These are phyloP conservation scores for Sus cebifrons DNA, from an alignment of 2,797 vertebrate species.

Conservation along the genomic window DNA sequence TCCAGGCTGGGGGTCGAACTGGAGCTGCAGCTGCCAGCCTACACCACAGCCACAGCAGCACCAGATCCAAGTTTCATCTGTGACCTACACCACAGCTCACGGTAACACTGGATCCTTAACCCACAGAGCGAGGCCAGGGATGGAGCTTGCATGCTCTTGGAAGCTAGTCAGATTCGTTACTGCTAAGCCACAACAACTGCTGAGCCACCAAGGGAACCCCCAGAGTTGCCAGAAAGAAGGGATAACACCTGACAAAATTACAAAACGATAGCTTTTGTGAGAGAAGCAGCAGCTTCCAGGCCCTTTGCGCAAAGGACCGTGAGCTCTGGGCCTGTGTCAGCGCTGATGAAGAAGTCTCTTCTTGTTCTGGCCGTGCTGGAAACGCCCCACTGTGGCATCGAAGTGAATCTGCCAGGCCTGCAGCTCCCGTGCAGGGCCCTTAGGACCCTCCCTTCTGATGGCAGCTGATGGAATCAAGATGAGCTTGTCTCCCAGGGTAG, in stretches of 20 bases:
- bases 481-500: neutral
- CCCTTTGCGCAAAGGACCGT: neutral
- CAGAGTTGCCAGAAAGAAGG: conserved; percentile 18
- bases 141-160: too few species aligned
- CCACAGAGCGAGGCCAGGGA: too few species aligned
- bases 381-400: neutral
- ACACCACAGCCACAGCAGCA: too few species aligned
- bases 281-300: neutral
- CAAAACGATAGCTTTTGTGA: neutral
- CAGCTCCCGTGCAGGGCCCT: neutral
- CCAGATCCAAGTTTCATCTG: too few species aligned
- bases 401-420: neutral
- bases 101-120: too few species aligned
- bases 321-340: neutral
- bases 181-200: too few species aligned
- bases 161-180: too few species aligned
- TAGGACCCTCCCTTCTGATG: neutral
- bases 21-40: too few species aligned
- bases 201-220: too few species aligned
- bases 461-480: neutral
- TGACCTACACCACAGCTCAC: too few species aligned
- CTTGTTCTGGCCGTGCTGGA: neutral
- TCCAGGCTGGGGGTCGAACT: too few species aligned
- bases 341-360: neutral
- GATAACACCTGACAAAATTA: neutral